These are phyloP conservation scores for Tachystola acroxantha DNA, from an alignment of 2,888 invertebrate genomes.

Conservation along the genomic window DNA sequence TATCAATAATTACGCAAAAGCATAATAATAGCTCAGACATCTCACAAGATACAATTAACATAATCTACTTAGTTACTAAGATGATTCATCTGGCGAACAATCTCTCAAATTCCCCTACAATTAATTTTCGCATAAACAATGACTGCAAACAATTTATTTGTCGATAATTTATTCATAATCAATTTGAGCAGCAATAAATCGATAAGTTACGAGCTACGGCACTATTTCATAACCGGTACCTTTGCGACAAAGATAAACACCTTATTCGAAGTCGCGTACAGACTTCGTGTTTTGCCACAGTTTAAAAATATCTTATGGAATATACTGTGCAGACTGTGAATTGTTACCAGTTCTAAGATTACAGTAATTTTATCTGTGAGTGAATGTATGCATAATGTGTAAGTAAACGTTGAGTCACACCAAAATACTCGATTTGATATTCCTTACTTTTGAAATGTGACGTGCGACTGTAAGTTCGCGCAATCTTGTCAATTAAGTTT, in stretches of 20 bases:
- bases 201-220: slow-evolving; percentile 35
- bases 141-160: slow-evolving; percentile 44
- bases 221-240: slow-evolving; percentile 29
- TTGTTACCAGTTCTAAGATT: neutral
- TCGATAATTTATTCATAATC: slow-evolving; percentile 47
- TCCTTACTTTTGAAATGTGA: slow-evolving; percentile 11
- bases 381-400: neutral
- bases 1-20: too few species aligned
- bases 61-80: neutral
- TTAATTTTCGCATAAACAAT: slow-evolving; percentile 25
- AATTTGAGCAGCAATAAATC: slow-evolving; percentile 47
- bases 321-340: neutral
- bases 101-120: slow-evolving; percentile 10
- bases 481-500: slow-evolving; percentile 16
- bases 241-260: slow-evolving; percentile 32
- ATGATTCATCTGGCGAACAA: neutral
- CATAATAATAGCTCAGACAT: neutral
- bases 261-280: slow-evolving; percentile 11
- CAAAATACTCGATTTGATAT: slow-evolving; percentile 10
- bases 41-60: neutral
- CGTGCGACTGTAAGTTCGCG: slow-evolving; percentile 11
- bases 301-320: neutral
- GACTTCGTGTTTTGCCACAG: slow-evolving; percentile 9
- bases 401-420: slow-evolving; percentile 10
- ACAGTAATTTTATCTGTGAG: slow-evolving; percentile 1